phyloP scores from a whole-genome alignment of 2,797 vertebrate genomes.

The Lophius americanus region DNA sequence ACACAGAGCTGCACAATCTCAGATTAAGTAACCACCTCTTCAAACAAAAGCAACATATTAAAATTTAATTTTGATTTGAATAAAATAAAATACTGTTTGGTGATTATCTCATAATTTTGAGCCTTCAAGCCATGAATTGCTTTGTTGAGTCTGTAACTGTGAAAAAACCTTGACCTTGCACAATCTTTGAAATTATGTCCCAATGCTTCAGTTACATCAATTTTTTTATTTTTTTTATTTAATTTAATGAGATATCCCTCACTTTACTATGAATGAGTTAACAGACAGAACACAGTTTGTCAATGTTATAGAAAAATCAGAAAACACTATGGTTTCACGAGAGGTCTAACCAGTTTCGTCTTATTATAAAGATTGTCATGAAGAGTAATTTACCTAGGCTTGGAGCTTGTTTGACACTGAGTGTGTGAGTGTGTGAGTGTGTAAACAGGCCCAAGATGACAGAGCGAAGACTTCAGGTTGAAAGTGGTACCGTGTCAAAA shows the following conservation, averaged over 20 bases:
- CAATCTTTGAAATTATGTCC: not conserved
- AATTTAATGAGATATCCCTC: constrained; percentile 3
- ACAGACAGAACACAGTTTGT: constrained; percentile 3
- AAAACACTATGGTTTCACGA: constrained; percentile 14
- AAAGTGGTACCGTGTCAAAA: constrained; percentile 8
- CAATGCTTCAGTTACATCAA: not conserved
- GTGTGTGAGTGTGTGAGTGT: constrained; percentile 1
- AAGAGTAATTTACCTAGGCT: constrained; percentile 41
- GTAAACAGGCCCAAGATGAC: constrained; percentile 1
- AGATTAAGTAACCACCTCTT: too few relatives aligned
- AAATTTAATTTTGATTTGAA: not conserved
- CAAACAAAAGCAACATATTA: not conserved
- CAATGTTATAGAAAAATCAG: not conserved
- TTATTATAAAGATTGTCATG: constrained; percentile 31
- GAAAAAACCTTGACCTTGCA: not conserved
- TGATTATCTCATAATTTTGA: not conserved
- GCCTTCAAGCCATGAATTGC: not conserved
- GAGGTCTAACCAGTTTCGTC: constrained; percentile 30
- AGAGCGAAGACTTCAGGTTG: constrained; percentile 11
- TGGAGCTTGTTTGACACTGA: constrained; percentile 25
- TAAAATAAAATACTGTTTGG: not conserved
- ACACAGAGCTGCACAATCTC: too few relatives aligned
- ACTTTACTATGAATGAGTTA: constrained; percentile 3
- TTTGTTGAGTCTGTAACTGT: not conserved
- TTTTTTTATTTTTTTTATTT: constrained; percentile 5